Conservation (phyloP, 2,797 vertebrate species). For the Dallia pectoralis region DNA sequence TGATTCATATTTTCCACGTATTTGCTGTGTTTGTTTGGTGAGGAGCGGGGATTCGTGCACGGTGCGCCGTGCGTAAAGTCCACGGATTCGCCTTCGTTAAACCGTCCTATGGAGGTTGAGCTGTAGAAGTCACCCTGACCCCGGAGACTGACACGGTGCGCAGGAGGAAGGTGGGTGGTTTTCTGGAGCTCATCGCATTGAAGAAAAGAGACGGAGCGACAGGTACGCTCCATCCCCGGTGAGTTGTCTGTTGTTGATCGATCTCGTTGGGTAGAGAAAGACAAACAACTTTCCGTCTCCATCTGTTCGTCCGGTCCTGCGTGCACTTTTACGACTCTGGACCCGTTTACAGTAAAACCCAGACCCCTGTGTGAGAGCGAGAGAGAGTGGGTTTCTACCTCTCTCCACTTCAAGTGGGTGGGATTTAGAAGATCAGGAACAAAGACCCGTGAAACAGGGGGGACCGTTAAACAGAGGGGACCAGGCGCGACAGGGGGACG, state of each 20-base stretch:
- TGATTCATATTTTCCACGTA: conserved; percentile 76
- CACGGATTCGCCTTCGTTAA: conserved; percentile 63
- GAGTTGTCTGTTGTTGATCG: conserved; percentile 70
- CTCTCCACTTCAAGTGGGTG: conserved; percentile 76
- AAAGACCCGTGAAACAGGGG: conserved; percentile 78
- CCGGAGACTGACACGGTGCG: conserved; percentile 64
- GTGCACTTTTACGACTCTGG: conserved; percentile 51
- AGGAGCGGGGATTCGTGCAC: conserved; percentile 60
- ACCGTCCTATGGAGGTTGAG: conserved; percentile 61
- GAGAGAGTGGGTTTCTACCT: conserved; percentile 42
- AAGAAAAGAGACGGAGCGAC: conserved; percentile 65
- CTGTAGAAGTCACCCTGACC: conserved; percentile 67
- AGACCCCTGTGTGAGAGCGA: conserved; percentile 55
- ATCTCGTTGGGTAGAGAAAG: conserved; percentile 74
- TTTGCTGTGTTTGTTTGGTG: conserved; percentile 77
- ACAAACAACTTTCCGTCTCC: conserved; percentile 80
- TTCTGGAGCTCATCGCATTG: conserved; percentile 71
- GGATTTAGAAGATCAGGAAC: conserved; percentile 82
- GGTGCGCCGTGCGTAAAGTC: conserved; percentile 67
- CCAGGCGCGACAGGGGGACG: conserved; percentile 63
- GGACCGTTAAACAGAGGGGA: conserved; percentile 68
- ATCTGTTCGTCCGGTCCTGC: conserved; percentile 68
- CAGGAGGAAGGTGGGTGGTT: conserved; percentile 66
- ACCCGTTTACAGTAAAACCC: conserved; percentile 50
- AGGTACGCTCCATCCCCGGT: conserved; percentile 66